A percentile compares a stretch with the other conserved stretches of the same genome.
These are phyloP conservation scores for Drosophila merina DNA, from an alignment of 2,888 invertebrate species.

Conservation along the genomic window DNA sequence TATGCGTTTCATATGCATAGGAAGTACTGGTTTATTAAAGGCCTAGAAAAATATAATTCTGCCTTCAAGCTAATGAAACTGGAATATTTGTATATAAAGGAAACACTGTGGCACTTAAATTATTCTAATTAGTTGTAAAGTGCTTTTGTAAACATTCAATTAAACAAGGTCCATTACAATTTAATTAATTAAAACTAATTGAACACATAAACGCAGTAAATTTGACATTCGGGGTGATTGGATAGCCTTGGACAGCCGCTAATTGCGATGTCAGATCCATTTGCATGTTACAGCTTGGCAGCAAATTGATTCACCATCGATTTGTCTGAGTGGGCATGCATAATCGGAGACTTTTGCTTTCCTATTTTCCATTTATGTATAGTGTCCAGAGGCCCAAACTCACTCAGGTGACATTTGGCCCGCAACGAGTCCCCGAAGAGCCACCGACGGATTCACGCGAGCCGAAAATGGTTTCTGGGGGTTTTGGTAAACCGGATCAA, in stretches of 20 bases:
- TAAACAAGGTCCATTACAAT: conserved; percentile 24
- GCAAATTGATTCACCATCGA: conserved; percentile 39
- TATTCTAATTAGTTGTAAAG: conserved; percentile 26
- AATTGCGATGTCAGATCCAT: conserved; percentile 51
- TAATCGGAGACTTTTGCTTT: conserved; percentile 45
- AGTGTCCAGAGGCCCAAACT: not conserved
- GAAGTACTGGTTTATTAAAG: not conserved
- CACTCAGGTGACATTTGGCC: conserved; percentile 37
- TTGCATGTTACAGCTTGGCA: conserved; percentile 47
- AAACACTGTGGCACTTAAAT: conserved; percentile 12
- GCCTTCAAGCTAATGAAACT: not conserved
- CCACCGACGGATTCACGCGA: conserved; percentile 41
- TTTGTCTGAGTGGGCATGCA: conserved; percentile 51
- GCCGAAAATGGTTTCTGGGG: conserved; percentile 21
- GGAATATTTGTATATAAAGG: not conserved
- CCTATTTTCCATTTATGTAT: conserved; percentile 13
- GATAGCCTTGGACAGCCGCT: conserved; percentile 9
- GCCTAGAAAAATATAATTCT: too few species aligned
- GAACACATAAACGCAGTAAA: conserved; percentile 18
- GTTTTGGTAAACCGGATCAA: conserved; percentile 69
- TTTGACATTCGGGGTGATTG: conserved; percentile 5
- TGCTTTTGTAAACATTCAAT: conserved; percentile 10
- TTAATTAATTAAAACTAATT: conserved; percentile 23
- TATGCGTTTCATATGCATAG: not conserved
- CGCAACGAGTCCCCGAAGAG: conserved; percentile 42